Evolutionary conservation across 2,888 invertebrate genomes (phyloP), one percentile per base, ranked within the genome.

Genomic region (Folsomia candida): DNA sequence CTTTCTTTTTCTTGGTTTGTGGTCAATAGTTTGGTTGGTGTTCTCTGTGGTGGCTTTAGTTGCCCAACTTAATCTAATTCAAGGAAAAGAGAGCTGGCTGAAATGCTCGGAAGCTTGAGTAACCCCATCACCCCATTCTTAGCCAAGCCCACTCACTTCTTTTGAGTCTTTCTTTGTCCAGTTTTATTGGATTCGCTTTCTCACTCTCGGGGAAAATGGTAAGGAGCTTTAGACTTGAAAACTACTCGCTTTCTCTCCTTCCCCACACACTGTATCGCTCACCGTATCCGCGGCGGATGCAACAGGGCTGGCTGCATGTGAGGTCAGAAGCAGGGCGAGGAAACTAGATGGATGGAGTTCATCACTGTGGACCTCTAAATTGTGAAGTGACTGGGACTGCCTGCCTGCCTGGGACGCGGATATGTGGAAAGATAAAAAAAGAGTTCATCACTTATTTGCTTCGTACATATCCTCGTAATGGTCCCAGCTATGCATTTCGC

Each of bases 391-490:
- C 37, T 37, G 37, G 37, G 37, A 9, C 6, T 4, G 37, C 14
- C 6, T 14, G 37, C 14, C 14, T 37, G 4, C 37, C 37, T 37
- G 4, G 37, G 14, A 14, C n/a, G n/a, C n/a, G n/a, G n/a, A n/a
- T n/a, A 22, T 54, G 54, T 20, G 54, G 47, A 54, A 20, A 54
- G 4, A 54, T 22, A n/a, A 6, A 54, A 20, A 22, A 54, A n/a
- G 54, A 22, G 54, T 54, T 54, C 54, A 54, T 54, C 54, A 54
- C 54, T 54, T 54, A n/a, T n/a, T n/a, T n/a, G n/a, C n/a, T n/a
- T n/a, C n/a, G n/a, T n/a, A n/a, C n/a, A n/a, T n/a, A n/a, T n/a
- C n/a, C 54, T 20, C 22, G 54, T 14, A 20, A 6, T 9, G 9
- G 47, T 47, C 47, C 47, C 18, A n/a, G n/a, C n/a, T n/a, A n/a